Percentiles rank a stretch among this genome's conserved stretches.
Evolutionary conservation across 2,888 invertebrate genomes (phyloP).

Genomic region (Heteromyza rotundicornis): DNA sequence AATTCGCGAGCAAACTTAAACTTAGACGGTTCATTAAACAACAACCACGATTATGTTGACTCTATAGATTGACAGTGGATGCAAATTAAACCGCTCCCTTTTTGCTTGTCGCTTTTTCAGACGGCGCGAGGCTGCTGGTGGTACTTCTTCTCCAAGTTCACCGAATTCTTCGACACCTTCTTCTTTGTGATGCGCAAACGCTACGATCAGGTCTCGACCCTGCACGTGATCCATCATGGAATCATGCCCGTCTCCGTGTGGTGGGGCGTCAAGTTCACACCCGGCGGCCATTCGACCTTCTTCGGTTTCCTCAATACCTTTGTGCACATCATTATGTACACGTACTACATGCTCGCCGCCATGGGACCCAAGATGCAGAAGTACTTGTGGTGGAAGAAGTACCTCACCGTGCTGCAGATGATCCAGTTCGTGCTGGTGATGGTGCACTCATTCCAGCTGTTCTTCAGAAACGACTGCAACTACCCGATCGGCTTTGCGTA

Average conservation of each 20-base stretch:
- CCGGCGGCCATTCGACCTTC: constrained; percentile 92
- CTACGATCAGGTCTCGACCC: constrained; percentile 85
- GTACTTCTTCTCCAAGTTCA: constrained; percentile 94
- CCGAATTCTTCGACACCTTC: constrained; percentile 91
- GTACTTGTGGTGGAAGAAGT: constrained; percentile 96
- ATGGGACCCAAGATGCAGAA: constrained; percentile 86
- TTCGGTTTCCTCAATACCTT: constrained; percentile 93
- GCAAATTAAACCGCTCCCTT: too few species aligned
- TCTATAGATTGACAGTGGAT: too few species aligned
- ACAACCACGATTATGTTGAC: too few species aligned
- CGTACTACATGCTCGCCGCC: constrained; percentile 88
- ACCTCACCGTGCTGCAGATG: constrained; percentile 90
- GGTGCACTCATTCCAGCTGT: constrained; percentile 86
- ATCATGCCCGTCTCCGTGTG: constrained; percentile 94
- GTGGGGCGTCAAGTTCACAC: constrained; percentile 88
- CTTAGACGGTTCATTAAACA: too few species aligned
- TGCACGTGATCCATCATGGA: constrained; percentile 95
- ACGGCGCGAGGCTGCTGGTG: constrained; percentile 89
- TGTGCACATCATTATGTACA: constrained; percentile 94
- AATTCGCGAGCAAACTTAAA: too few species aligned
- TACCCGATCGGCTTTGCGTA: constrained; percentile 88
- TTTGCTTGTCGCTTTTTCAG: too few species aligned
- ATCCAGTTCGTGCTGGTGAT: constrained; percentile 89
- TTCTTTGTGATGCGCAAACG: constrained; percentile 96
- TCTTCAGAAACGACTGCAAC: constrained; percentile 83